Evolutionary conservation across 2,888 invertebrate species (phyloP), one percentile per base, ranked within the genome.

Genomic region (Drosophila phalerata): DNA sequence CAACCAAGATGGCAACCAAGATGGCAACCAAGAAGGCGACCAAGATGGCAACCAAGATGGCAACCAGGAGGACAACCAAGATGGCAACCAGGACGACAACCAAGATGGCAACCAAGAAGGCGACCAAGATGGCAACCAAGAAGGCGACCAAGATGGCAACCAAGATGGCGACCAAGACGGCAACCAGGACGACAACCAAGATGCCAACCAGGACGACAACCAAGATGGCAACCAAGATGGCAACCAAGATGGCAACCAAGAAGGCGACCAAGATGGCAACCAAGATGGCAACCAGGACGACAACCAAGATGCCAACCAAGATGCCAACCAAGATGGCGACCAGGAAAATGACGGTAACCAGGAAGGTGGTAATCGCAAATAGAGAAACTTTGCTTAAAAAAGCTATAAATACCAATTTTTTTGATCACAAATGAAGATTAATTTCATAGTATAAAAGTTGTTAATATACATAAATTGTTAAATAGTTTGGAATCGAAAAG

Each of bases 331-430:
- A 4, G 42, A 40, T 5, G 51, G 9, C 5, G 19, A 38, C 9
- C n/a, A 32, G 8, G 42, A 62, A 22, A 28, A 38, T 11, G 30
- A 22, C 13, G 38, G 15, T 19, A 19, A 30, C 10, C 34, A 19
- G 13, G 34, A 25, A 3, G 53, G 25, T 15, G 8, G 1, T 17
- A 28, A 4, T 32, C 32, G 32, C 19, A 43, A 43, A 43, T 43
- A 43, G 22, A 32, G 19, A 3, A n/a, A 22, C 22, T 5, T 11
- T 30, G 2, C 13, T 47, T 1, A 9, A 37, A 0, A 45, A 15
- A 61, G 13, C 34, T 55, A 19, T 17, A n/a, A 63, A 55, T 32
- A 55, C 48, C 48, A 48, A 37, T 30, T 11, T 1, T 38, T 11
- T 28, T 8, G 10, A 9, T 30, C 10, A 28, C 28, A 47, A 25